Percentiles rank a stretch among this genome's conserved stretches.
Conservation (phyloP, 30 jellyfish, hydroid and myxozoan species). For the Catostylus mosaicus region DNA sequence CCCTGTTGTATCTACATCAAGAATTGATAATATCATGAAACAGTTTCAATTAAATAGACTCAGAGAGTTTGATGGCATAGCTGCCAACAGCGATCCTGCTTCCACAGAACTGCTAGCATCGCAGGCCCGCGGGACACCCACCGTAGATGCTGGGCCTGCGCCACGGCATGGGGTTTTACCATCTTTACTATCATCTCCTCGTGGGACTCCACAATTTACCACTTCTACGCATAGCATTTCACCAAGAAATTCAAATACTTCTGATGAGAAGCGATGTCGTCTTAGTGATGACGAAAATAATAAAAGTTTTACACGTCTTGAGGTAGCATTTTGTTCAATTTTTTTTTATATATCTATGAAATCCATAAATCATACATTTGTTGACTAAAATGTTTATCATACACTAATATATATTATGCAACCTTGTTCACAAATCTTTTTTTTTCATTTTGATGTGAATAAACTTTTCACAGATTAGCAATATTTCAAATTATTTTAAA, state of each 20-base stretch:
- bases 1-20: slow-evolving; percentile 63
- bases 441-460: too few species aligned
- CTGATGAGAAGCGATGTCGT: background rate
- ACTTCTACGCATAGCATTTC: background rate
- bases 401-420: too few species aligned
- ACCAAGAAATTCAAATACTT: background rate
- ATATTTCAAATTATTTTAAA: too few species aligned
- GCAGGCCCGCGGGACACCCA: background rate
- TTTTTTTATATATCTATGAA: too few species aligned
- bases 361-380: too few species aligned
- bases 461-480: too few species aligned
- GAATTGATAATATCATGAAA: slow-evolving; percentile 84
- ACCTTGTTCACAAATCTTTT: too few species aligned
- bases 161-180: slow-evolving; percentile 48
- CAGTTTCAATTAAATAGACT: slow-evolving; percentile 83
- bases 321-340: slow-evolving; percentile 13
- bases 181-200: slow-evolving; percentile 22
- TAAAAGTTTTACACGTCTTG: slow-evolving; percentile 6
- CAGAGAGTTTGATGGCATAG: slow-evolving; percentile 23
- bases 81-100: background rate
- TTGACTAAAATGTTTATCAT: too few species aligned
- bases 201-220: background rate
- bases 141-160: background rate
- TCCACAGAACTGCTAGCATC: background rate
- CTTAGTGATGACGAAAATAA: slow-evolving; percentile 24